A percentile compares a stretch with the other conserved stretches of the same genome.
Evolutionary conservation across 2,888 invertebrate genomes (phyloP).

Genomic region (Tiliacea aurago): DNA sequence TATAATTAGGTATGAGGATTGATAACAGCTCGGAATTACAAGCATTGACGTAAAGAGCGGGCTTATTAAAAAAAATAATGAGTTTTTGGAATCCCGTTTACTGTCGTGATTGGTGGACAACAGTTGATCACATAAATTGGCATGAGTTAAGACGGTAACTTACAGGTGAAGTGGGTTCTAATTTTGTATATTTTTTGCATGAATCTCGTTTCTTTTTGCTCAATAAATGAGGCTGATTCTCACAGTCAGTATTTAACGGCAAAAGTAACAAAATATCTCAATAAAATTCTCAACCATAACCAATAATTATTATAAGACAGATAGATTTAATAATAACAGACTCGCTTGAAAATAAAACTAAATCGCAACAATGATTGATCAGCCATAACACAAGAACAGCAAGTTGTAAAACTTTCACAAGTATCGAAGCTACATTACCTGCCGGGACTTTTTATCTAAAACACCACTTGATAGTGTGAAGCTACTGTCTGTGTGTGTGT

Average conservation of each 20-base stretch:
- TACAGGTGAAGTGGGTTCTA: not conserved
- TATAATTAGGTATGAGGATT: no score
- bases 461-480: conserved; percentile 2
- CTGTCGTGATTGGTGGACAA: not conserved
- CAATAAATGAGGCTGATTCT: not conserved
- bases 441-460: conserved; percentile 10
- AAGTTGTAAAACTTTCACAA: conserved; percentile 17
- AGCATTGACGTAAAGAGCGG: no score
- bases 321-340: not conserved
- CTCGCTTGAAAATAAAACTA: not conserved
- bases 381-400: not conserved
- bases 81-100: not conserved
- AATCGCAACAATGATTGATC: conserved; percentile 9
- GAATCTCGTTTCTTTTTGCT: not conserved
- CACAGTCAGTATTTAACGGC: not conserved
- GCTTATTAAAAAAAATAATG: no score
- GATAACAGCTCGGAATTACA: no score
- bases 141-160: not conserved
- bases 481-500: not conserved
- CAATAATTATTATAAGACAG: not conserved
- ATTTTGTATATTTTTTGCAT: not conserved
- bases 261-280: not conserved
- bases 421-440: conserved; percentile 17
- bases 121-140: not conserved
- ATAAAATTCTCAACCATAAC: not conserved